Conservation (phyloP, 2,797 vertebrate species). For the Sebastes alutus region DNA sequence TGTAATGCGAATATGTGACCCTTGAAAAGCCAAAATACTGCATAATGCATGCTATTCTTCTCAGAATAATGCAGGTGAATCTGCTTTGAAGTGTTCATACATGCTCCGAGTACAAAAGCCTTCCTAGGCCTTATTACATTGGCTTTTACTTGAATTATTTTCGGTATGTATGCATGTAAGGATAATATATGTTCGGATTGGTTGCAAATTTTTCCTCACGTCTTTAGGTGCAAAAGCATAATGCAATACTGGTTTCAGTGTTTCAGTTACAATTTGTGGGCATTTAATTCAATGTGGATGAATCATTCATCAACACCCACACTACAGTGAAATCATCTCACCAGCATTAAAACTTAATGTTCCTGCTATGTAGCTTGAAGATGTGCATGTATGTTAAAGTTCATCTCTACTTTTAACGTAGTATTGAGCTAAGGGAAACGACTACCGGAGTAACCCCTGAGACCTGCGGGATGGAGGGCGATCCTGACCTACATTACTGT, state of each 20-base stretch:
- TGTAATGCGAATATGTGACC: conserved; percentile 35
- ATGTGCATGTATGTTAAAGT: neutral
- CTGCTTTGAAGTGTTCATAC: conserved; percentile 44
- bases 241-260: neutral
- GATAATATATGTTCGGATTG: neutral
- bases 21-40: conserved; percentile 32
- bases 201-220: neutral
- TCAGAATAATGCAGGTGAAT: conserved; percentile 37
- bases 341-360: conserved; percentile 14
- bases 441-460: too few species aligned
- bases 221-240: neutral
- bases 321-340: neutral
- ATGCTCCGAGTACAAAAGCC: neutral
- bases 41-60: conserved; percentile 44
- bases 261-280: neutral
- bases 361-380: neutral
- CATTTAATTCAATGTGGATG: conserved; percentile 16
- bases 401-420: neutral
- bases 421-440: too few species aligned
- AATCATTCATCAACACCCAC: conserved; percentile 14
- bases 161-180: neutral
- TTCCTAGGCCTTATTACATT: neutral
- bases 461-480: too few species aligned
- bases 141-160: neutral
- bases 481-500: too few species aligned